Base-by-base conservation (phyloP, 2,113 vertebrate species). In the Sapayoa aenigma region DNA sequence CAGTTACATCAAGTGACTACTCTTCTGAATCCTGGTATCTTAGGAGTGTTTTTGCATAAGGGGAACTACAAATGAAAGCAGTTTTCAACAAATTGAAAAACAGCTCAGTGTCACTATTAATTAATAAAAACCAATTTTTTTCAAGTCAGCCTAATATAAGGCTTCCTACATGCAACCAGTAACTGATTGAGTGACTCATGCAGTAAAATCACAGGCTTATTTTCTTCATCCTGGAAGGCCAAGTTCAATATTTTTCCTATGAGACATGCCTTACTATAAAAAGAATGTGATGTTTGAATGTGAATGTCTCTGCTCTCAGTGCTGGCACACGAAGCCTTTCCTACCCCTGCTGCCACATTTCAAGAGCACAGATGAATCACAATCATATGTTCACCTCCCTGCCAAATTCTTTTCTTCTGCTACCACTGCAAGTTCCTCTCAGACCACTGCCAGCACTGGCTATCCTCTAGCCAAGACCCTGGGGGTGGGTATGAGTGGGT, bases 201-300 rank as follows among this genome's bases (percentile, higher is more conserved):
- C 96, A 97, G 82, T 94, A 97, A 97, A 98, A 98, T 97, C 97
- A 96, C 96, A 97, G 96, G 96, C 96, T 62, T 87, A 94, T 97
- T 98, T 98, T 97, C 87, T 79, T 97, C 94, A 93, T 85, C 84
- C 97, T 95, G 89, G 95, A 96, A 98, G 94, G 98, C 98, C 98
- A 98, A 98, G 97, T 98, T 98, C 97, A 98, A 98, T 98, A 99
- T 98, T 98, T 99, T 98, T 98, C 98, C 97, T 98, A 89, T 97
- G 98, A 99, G 96, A 96, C 97, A 98, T 98, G 97, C 97, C 94
- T 97, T 97, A 92, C 98, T 99, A 98, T 98, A 98, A 99, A 98
- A 99, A 99, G 98, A 98, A 98, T 97, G 97, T 97, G 97, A 98
- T 98, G 98, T 98, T 98, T 98, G 97, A 98, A 98, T 97, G 97